Evolutionary conservation across 2,797 vertebrate species (phyloP), one percentile per base, ranked within the genome.

Genomic region (Clamator glandarius): DNA sequence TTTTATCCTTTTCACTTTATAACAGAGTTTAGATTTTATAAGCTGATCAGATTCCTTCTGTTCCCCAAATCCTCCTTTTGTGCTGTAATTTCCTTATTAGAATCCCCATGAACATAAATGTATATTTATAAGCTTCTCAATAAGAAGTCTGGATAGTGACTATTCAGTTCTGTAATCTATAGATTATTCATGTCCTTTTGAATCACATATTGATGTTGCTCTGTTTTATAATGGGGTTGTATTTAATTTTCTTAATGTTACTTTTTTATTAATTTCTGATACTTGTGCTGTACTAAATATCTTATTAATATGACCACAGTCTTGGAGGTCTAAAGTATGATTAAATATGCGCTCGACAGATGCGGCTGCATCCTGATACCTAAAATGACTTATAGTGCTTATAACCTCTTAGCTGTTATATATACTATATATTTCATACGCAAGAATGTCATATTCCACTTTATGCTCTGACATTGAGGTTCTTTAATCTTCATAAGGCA

Each of bases 261-360:
- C 69, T 87, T 91, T 97, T 97, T 95, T 95, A 96, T 95, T 97
- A 92, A 96, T 93, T 96, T 97, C 66, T 95, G 76, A 70, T 90
- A 88, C 81, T 83, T 89, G 44, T 50, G 55, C 64, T 66, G 24
- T 92, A 66, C 64, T 90, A 93, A 95, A 93, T 92, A 92, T 95
- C 87, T 95, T 97, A 93, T 87, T 94, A 41, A 44, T 93, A 91
- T 90, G 91, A 96, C 48, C 70, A 78, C 54, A 42, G 55, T 67
- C 55, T 77, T 48, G 17, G 83, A 58, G 80, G 84, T 91, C 59
- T 48, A 78, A 94, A 29, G 29, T 92, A 42, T 89, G 91, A 95
- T 91, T 96, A 95, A 95, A 96, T 95, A 96, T 84, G 58, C 67
- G 75, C 20, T 35, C 19, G 73, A 23, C 73, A 87, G 86, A 92